Conservation (phyloP, 2,888 invertebrate species). For the Ophion costatus region DNA sequence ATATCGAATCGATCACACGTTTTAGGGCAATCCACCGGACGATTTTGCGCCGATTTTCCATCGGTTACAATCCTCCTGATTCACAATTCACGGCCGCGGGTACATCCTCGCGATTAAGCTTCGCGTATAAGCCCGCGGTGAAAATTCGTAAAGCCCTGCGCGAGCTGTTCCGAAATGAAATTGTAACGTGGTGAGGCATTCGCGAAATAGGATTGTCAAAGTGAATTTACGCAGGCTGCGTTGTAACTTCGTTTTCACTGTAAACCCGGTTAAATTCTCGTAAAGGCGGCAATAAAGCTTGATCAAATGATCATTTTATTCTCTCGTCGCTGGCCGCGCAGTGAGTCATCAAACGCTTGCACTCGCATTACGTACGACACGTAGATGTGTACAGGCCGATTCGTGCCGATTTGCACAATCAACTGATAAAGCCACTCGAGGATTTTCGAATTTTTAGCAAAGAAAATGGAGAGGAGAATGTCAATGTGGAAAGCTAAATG, state of each 20-base stretch:
- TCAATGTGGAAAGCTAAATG: no score
- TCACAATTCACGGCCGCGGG: neutral
- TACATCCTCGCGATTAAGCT: constrained; percentile 2
- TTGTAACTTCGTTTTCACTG: constrained; percentile 32
- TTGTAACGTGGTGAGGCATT: constrained; percentile 8
- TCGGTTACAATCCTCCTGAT: neutral
- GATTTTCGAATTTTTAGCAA: no score
- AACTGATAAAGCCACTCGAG: no score
- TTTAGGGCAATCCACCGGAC: neutral
- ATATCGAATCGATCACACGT: constrained; percentile 38
- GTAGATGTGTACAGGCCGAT: neutral
- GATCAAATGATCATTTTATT: constrained; percentile 57
- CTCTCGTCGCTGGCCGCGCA: constrained; percentile 11
- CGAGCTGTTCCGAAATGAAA: constrained; percentile 7
- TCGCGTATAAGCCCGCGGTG: neutral
- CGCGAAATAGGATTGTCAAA: constrained; percentile 32
- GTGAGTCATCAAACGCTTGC: constrained; percentile 40
- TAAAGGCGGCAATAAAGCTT: constrained; percentile 39
- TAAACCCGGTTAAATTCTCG: constrained; percentile 48
- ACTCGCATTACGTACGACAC: constrained; percentile 7
- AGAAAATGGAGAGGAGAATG: no score
- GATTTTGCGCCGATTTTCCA: constrained; percentile 33
- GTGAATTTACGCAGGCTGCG: constrained; percentile 36
- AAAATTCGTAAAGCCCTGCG: neutral
- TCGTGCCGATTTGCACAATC: neutral